Conservation (phyloP, 2,888 invertebrate species). For the Agrochola lychnidis region DNA sequence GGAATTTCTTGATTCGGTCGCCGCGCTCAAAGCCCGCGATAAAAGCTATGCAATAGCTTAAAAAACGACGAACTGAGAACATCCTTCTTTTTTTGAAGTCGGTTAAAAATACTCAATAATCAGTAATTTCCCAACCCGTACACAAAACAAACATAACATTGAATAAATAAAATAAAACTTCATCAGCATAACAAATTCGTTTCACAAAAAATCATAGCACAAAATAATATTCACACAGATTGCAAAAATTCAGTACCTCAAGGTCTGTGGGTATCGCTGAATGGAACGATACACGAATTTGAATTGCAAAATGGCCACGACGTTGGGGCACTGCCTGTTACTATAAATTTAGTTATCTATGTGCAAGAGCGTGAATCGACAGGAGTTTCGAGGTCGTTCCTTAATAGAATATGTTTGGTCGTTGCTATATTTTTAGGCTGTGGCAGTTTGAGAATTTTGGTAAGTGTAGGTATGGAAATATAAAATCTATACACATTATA, state of each 20-base stretch:
- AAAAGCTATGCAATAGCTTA: too few relatives aligned
- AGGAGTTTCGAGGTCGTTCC: constrained; percentile 24
- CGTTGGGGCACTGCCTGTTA: constrained; percentile 36
- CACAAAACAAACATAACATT: background rate
- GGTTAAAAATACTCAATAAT: background rate
- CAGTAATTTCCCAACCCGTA: too few relatives aligned
- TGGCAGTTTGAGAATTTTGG: background rate
- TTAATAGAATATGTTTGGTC: background rate
- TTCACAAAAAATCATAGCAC: background rate
- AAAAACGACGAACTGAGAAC: too few relatives aligned
- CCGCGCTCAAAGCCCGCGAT: too few relatives aligned
- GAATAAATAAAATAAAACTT: background rate
- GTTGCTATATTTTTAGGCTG: background rate
- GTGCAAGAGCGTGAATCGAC: constrained; percentile 27
- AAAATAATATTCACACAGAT: constrained; percentile 33
- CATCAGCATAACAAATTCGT: background rate
- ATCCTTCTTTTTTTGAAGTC: too few relatives aligned
- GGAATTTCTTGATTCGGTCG: too few relatives aligned
- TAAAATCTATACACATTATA: too few relatives aligned
- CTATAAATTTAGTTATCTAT: constrained; percentile 56
- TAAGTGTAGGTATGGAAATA: background rate
- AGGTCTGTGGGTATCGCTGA: constrained; percentile 43
- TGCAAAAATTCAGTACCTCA: constrained; percentile 44
- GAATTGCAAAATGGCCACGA: constrained; percentile 58
- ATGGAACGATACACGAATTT: constrained; percentile 53